Evolutionary conservation across 2,888 invertebrate genomes (phyloP).

Genomic region (Ophioninae sp.): DNA sequence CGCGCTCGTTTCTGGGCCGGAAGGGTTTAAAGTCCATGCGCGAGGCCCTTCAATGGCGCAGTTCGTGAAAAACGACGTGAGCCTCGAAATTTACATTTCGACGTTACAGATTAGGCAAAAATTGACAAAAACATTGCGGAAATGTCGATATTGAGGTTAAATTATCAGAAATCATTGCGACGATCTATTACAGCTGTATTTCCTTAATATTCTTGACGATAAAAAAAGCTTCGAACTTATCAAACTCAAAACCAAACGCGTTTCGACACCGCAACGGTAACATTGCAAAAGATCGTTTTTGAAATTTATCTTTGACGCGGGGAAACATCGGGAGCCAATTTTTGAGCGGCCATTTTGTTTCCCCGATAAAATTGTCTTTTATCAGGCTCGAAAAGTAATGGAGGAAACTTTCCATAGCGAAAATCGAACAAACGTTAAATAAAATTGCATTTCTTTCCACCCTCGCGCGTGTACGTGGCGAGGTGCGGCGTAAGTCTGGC

Average conservation of each 20-base stretch:
- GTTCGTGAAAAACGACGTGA: background rate
- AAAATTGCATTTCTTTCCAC: conserved; percentile 13
- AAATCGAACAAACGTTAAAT: background rate
- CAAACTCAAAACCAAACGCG: background rate
- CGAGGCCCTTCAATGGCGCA: background rate
- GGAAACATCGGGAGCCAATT: background rate
- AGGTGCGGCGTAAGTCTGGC: conserved; percentile 44
- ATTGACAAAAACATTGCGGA: background rate
- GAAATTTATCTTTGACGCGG: background rate
- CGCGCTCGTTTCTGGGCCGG: no score
- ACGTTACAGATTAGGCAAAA: background rate
- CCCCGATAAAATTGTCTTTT: background rate
- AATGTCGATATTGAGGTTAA: background rate
- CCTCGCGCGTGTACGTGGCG: background rate
- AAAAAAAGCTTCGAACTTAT: background rate
- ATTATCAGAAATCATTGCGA: background rate
- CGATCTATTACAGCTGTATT: background rate
- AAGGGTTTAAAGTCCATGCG: no score
- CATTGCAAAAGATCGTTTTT: background rate
- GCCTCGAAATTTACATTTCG: background rate
- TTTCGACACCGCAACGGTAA: background rate
- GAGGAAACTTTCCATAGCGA: background rate
- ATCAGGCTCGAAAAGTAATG: background rate
- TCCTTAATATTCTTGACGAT: background rate
- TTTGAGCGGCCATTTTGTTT: background rate